Conservation (phyloP, 2,113 vertebrate genomes). For the Corythaixoides concolor region DNA sequence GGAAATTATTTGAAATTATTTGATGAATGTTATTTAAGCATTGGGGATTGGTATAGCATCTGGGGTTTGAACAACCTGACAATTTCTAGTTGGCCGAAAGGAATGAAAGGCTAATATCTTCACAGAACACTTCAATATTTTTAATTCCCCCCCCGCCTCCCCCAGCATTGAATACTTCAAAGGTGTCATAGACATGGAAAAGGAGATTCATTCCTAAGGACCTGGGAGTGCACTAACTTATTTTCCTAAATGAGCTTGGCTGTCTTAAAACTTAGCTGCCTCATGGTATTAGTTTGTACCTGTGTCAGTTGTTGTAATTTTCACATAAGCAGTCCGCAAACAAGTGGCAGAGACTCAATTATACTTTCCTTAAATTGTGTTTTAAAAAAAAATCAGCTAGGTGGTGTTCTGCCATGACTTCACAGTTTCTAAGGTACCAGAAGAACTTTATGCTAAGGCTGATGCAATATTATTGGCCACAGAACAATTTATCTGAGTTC, state of each 20-base stretch:
- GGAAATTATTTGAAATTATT: conserved; percentile 50
- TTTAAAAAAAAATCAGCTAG: neutral
- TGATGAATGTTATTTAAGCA: conserved; percentile 39
- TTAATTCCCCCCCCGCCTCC: neutral
- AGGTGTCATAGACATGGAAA: neutral
- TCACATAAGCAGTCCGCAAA: conserved; percentile 33
- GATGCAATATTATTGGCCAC: conserved; percentile 36
- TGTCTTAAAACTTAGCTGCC: conserved; percentile 6
- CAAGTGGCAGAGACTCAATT: neutral
- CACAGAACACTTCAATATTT: neutral
- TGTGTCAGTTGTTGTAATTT: conserved; percentile 39
- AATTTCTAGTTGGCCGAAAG: conserved; percentile 1
- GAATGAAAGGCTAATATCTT: conserved; percentile 27
- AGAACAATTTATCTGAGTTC: conserved; percentile 21
- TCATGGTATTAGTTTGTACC: neutral
- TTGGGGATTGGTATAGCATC: conserved; percentile 19
- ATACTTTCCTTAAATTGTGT: conserved; percentile 27
- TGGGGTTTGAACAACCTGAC: conserved; percentile 4
- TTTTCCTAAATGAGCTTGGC: neutral
- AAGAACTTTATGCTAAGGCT: conserved; percentile 20
- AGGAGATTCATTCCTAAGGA: neutral
- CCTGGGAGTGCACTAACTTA: neutral
- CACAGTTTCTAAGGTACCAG: conserved; percentile 29
- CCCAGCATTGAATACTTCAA: neutral
- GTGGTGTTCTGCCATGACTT: conserved; percentile 48